Evolutionary conservation across 2,113 vertebrate genomes (phyloP), one percentile per base, ranked within the genome.

Genomic region (Eurystomus gularis): DNA sequence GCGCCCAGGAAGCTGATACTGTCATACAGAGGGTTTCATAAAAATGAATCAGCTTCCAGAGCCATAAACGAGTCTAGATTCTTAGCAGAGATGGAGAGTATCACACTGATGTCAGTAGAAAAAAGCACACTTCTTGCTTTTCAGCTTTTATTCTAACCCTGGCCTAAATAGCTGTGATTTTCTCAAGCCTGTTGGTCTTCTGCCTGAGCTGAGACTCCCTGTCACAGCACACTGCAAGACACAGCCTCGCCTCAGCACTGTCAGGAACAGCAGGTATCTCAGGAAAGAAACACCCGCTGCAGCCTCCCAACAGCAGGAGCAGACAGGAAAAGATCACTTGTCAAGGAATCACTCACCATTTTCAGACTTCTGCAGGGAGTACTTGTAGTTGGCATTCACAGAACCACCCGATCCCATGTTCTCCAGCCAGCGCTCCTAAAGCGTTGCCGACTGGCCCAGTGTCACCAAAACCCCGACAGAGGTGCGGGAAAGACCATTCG

Each of bases 351-450:
- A 73, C 94, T 44, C 92, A 98, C 98, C 96, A 25, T 96, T 98
- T 82, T 98, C 98, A 62, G 97, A 94, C 31, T 98, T 98, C 94
- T 91, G 96, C 52, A 97, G 84, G 25, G 98, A 97, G 49, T 96
- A 69, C 69, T 87, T 96, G 86, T 93, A 86, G 33, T 94, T 89
- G 44, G 81, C 57, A 17, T 97, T 86, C 37, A 78, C 82, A 60
- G 98, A 98, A 42, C 44, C 72, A 28, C 97, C 76, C 11, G 97
- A 97, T 85, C 98, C 98, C 98, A 98, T 98, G 70, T 85, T 82
- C 51, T 81, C 62, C 69, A 65, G 1, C 18, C 40, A n/a, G 2
- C 11, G 26, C 28, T 94, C 86, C 89, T 58, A 46, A 37, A 35
- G 64, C 1, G 33, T 1, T 39, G 64, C 64, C 84, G 78, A 20